Evolutionary conservation across 2,888 invertebrate species (phyloP).

Genomic region (Perithous albicinctus): DNA sequence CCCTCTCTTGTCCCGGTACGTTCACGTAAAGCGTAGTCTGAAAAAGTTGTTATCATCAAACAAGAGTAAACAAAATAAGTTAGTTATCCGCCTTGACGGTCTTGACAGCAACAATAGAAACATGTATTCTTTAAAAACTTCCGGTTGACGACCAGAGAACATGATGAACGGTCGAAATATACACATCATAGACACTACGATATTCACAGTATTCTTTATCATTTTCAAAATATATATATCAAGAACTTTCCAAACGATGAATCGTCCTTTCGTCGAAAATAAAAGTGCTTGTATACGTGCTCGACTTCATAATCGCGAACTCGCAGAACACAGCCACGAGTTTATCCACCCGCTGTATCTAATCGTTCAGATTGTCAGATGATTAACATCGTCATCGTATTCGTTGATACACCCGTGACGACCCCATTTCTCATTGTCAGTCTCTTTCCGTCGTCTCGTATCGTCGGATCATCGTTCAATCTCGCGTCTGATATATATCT

Average conservation of each 20-base stretch:
- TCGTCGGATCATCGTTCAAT: slow-evolving; percentile 59
- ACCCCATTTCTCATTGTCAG: slow-evolving; percentile 65
- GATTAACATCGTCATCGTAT: slow-evolving; percentile 37
- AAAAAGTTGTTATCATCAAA: too few species aligned
- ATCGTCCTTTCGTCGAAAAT: slow-evolving; percentile 37
- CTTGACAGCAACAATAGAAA: neutral
- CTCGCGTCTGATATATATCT: slow-evolving; percentile 7
- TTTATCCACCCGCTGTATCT: slow-evolving; percentile 67
- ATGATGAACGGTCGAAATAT: neutral
- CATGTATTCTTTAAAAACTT: neutral
- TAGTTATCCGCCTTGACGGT: neutral
- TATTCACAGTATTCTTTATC: neutral
- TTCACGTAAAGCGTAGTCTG: neutral
- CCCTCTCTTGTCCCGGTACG: neutral
- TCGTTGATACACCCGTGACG: slow-evolving; percentile 59
- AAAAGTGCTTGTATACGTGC: slow-evolving; percentile 32
- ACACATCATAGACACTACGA: neutral
- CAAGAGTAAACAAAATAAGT: neutral
- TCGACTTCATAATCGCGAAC: slow-evolving; percentile 37
- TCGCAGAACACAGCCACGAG: slow-evolving; percentile 11
- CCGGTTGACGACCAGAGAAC: neutral
- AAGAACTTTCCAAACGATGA: neutral
- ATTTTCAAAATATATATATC: neutral
- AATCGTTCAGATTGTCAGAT: slow-evolving; percentile 66
- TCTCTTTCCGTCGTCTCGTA: slow-evolving; percentile 62